Evolutionary conservation across 37 sponge, comb jelly and placozoan genomes (phyloP).

Genomic region (Hormiphora californensis): DNA sequence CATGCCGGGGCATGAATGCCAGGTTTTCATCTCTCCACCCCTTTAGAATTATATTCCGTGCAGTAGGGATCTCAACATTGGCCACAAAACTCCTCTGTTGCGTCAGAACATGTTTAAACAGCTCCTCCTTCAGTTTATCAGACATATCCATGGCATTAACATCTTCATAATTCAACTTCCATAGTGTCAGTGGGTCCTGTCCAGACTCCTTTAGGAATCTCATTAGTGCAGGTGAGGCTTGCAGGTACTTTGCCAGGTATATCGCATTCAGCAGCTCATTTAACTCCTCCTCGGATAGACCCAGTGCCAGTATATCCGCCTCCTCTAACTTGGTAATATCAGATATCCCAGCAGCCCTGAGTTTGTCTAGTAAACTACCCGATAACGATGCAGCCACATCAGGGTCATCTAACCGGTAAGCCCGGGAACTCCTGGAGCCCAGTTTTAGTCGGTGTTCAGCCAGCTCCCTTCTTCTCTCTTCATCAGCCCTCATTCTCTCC

Average conservation of each 20-base stretch:
- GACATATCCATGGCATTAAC: background rate
- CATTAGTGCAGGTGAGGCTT: background rate
- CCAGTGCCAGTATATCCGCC: conserved; percentile 15
- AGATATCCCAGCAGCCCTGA: conserved; percentile 12
- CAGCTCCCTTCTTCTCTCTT: background rate
- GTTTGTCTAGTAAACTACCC: background rate
- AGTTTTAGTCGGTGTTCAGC: conserved; percentile 5
- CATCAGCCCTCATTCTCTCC: background rate
- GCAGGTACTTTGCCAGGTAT: conserved; percentile 40
- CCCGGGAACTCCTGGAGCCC: background rate
- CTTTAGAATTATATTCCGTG: conserved; percentile 31
- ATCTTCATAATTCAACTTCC: conserved; percentile 21
- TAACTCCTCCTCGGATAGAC: background rate
- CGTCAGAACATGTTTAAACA: conserved; percentile 1
- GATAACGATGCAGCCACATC: conserved; percentile 29
- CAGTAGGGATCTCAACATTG: conserved; percentile 30
- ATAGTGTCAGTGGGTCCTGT: conserved; percentile 14
- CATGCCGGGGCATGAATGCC: background rate
- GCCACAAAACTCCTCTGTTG: conserved; percentile 4
- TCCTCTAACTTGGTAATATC: conserved; percentile 12
- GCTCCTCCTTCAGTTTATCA: conserved; percentile 35
- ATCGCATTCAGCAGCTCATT: conserved; percentile 6
- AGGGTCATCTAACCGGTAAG: conserved; percentile 16
- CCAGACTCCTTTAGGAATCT: background rate
- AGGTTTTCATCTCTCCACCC: conserved; percentile 50